phyloP scores from a whole-genome alignment of 2,113 vertebrate species.

The Poeciliopsis prolifica region DNA sequence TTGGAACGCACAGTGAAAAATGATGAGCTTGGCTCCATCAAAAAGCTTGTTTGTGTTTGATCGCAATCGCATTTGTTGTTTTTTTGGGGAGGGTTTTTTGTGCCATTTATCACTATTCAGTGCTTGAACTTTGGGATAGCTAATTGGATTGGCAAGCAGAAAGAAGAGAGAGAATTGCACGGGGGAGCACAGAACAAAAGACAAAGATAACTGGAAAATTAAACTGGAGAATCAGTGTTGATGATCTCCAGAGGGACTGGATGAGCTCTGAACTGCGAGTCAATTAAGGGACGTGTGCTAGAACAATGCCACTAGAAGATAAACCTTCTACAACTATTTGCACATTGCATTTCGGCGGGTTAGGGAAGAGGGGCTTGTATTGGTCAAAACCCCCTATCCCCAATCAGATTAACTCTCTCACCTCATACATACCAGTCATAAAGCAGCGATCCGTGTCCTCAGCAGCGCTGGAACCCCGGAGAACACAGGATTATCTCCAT shows the following conservation, averaged over 20 bases:
- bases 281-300: conserved; percentile 46
- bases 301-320: conserved; percentile 38
- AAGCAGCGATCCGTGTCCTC: conserved; percentile 23
- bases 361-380: neutral
- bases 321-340: conserved; percentile 43
- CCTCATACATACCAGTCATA: conserved; percentile 25
- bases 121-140: conserved; percentile 30
- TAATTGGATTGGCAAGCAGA: conserved; percentile 64
- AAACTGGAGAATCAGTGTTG: conserved; percentile 39
- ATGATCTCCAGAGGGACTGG: conserved; percentile 39
- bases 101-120: conserved; percentile 43
- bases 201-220: conserved; percentile 42
- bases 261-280: conserved; percentile 35
- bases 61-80: conserved; percentile 50
- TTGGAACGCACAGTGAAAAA: conserved; percentile 9
- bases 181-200: conserved; percentile 18
- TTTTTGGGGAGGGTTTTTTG: conserved; percentile 5
- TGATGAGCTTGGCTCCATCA: conserved; percentile 5
- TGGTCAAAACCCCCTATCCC: conserved; percentile 17
- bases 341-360: conserved; percentile 1
- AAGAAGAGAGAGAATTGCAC: conserved; percentile 7
- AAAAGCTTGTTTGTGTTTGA: conserved; percentile 58
- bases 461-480: neutral
- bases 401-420: conserved; percentile 33
- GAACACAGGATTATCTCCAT: conserved; percentile 40